Percentiles rank a stretch among this genome's conserved stretches.
Evolutionary conservation across 2,113 vertebrate species (phyloP).

Genomic region (Lasiurus borealis): DNA sequence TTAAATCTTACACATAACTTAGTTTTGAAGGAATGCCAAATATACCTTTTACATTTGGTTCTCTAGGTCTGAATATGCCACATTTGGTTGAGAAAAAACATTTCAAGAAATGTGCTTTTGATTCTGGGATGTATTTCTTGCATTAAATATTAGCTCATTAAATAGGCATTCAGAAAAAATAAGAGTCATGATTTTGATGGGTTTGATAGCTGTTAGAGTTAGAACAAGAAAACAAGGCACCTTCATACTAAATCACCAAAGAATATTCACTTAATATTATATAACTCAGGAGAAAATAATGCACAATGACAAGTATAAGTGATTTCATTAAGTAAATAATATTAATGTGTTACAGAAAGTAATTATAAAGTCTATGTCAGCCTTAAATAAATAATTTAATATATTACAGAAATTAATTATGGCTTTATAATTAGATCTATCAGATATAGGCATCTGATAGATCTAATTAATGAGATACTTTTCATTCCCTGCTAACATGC

Average conservation of each 20-base stretch:
- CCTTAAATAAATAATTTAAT: neutral
- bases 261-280: neutral
- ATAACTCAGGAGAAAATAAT: neutral
- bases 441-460: neutral
- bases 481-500: neutral
- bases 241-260: neutral
- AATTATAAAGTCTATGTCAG: neutral
- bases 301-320: neutral
- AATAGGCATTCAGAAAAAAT: neutral
- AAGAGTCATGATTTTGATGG: neutral
- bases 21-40: neutral
- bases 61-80: neutral
- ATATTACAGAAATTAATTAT: no score
- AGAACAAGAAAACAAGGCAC: neutral
- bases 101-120: neutral
- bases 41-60: conserved; percentile 23
- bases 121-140: neutral
- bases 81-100: neutral
- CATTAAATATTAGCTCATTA: neutral
- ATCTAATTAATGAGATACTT: neutral
- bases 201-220: neutral
- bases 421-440: neutral
- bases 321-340: conserved; percentile 12
- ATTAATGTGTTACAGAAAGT: neutral
- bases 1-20: neutral